Evolutionary conservation across 2,888 invertebrate genomes (phyloP).

Genomic region (Lithophane socia): DNA sequence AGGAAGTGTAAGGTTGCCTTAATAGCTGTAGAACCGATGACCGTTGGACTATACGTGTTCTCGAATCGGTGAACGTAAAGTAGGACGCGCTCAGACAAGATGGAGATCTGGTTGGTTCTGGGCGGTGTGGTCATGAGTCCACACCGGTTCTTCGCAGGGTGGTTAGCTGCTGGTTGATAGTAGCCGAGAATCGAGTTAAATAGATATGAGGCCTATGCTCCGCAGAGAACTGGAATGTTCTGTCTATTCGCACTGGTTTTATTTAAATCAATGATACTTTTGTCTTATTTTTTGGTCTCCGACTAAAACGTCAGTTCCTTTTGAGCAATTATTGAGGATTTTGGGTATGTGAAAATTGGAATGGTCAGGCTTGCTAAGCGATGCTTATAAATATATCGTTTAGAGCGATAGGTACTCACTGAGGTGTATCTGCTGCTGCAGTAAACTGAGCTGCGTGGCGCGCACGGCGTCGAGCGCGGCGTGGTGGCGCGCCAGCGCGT

Average conservation of each 20-base stretch:
- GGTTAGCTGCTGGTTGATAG: background rate
- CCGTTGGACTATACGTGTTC: no score
- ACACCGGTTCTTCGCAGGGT: no score
- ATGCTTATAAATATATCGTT: background rate
- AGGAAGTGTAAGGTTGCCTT: no score
- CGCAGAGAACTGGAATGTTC: background rate
- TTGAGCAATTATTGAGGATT: background rate
- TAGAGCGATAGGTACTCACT: slow-evolving; percentile 77
- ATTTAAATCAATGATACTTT: background rate
- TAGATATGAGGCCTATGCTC: background rate
- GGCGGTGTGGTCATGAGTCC: no score
- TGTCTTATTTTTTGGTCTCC: background rate
- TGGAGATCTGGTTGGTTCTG: no score
- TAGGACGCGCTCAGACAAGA: no score
- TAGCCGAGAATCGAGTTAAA: no score
- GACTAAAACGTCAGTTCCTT: background rate
- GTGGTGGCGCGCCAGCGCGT: slow-evolving; percentile 89
- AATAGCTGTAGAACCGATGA: no score
- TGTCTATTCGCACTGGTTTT: background rate
- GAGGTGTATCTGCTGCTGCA: slow-evolving; percentile 90
- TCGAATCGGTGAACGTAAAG: no score
- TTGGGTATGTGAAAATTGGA: background rate
- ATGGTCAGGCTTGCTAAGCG: background rate
- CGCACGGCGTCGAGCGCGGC: slow-evolving; percentile 87
- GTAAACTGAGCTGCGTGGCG: slow-evolving; percentile 88